phyloP scores from a whole-genome alignment of 2,797 vertebrate genomes.

The Otolemur crassicaudatus region DNA sequence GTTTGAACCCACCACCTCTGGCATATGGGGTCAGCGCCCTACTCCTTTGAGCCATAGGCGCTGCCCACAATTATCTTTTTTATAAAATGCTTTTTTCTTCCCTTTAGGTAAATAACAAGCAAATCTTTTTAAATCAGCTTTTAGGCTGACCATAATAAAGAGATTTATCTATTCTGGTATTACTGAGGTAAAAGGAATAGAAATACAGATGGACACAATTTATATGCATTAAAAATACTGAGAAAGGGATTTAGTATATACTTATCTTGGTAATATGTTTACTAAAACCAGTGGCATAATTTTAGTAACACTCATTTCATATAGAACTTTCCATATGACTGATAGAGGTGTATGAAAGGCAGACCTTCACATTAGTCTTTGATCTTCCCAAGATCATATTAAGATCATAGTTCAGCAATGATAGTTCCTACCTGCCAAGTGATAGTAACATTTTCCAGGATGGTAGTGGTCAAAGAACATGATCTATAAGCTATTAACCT shows the following conservation, averaged over 20 bases:
- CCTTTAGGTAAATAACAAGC: neutral
- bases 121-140: neutral
- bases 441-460: neutral
- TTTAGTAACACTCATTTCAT: conserved; percentile 1
- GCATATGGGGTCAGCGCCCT: too few relatives aligned
- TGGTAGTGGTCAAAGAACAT: neutral
- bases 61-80: too few relatives aligned
- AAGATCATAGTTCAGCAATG: neutral
- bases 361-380: neutral
- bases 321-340: neutral
- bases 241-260: neutral
- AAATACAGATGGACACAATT: neutral
- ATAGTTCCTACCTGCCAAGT: neutral
- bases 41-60: too few relatives aligned
- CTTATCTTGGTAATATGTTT: neutral
- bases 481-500: neutral
- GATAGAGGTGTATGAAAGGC: neutral
- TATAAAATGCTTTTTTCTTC: too few relatives aligned
- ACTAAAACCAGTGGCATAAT: neutral
- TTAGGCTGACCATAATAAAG: neutral
- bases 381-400: neutral
- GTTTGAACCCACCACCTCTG: too few relatives aligned
- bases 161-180: neutral
- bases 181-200: neutral
- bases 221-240: neutral